Evolutionary conservation across 1,140 invertebrate genomes (phyloP).

Genomic region (Myzus persicae): DNA sequence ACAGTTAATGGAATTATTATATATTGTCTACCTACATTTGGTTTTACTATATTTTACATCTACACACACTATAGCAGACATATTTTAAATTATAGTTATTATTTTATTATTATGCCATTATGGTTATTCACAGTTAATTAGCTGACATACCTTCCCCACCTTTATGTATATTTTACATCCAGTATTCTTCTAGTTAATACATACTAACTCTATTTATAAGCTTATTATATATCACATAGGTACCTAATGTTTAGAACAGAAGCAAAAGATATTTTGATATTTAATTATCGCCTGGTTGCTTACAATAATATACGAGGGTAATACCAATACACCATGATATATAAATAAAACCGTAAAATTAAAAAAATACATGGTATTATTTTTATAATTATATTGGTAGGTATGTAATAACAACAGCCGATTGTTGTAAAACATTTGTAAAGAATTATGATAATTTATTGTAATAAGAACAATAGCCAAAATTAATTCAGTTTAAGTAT

Average conservation of each 20-base stretch:
- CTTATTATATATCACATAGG: not conserved
- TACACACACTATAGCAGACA: not conserved
- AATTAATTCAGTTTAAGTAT: not conserved
- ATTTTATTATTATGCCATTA: not conserved
- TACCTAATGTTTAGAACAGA: not conserved
- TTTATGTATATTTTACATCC: not conserved
- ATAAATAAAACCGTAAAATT: not conserved
- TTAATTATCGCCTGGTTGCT: not conserved
- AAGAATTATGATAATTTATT: too few species aligned
- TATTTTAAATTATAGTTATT: slow-evolving; percentile 21
- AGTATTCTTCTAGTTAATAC: not conserved
- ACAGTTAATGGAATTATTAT: too few species aligned
- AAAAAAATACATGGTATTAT: not conserved
- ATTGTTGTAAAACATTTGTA: not conserved
- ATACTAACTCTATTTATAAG: too few species aligned
- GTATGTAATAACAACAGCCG: not conserved
- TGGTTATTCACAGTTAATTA: not conserved
- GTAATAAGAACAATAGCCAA: not conserved
- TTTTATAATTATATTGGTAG: not conserved
- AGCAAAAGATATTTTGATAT: not conserved
- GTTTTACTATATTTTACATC: not conserved
- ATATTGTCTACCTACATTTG: not conserved
- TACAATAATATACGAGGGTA: not conserved
- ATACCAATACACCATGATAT: not conserved
- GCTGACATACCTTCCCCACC: not conserved